Evolutionary conservation across 2,113 vertebrate genomes (phyloP), one percentile per base, ranked within the genome.

Genomic region (Sciurus niger): DNA sequence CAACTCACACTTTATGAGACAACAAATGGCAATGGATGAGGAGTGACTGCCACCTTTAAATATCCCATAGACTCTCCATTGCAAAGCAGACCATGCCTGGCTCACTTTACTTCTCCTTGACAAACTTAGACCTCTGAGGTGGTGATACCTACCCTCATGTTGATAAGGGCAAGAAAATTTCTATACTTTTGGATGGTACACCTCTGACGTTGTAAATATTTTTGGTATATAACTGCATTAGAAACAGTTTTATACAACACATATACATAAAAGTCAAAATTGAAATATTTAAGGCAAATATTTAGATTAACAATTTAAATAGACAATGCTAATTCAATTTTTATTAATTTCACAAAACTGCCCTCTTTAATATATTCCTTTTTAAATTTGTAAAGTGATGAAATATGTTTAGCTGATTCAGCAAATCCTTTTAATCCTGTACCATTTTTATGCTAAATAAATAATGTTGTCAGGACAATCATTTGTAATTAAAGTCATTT

Each of bases 31-130:
- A 51, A 34, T 20, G 65, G 5, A 25, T 17, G n/a, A 80, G 2
- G 9, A 6, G 25, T 0, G 3, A 28, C 28, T 77, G 55, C 16
- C 8, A 0, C 46, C n/a, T 67, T 77, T 63, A 73, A 68, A 34
- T 0, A 18, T 25, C 12, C 1, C 43, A 7, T 0, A 0, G 18
- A 24, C 1, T 58, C 58, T 43, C 51, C 2, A 24, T 0, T 7
- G 12, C 18, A 46, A 40, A 84, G 34, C 40, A 51, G 51, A 2
- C 63, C 77, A 8, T 6, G 17, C 3, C 16, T 32, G 67, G 18
- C 14, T 73, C 32, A 77, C 32, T n/a, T 24, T 9, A 48, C 14
- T 84, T 63, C 53, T 0, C 0, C 11, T 18, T 11, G 8, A 28
- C 37, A 89, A 37, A 14, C 60, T 8, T 8, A 80, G 40, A 79